Evolutionary conservation across 2,888 invertebrate species (phyloP).

Genomic region (Maniola hyperantus): DNA sequence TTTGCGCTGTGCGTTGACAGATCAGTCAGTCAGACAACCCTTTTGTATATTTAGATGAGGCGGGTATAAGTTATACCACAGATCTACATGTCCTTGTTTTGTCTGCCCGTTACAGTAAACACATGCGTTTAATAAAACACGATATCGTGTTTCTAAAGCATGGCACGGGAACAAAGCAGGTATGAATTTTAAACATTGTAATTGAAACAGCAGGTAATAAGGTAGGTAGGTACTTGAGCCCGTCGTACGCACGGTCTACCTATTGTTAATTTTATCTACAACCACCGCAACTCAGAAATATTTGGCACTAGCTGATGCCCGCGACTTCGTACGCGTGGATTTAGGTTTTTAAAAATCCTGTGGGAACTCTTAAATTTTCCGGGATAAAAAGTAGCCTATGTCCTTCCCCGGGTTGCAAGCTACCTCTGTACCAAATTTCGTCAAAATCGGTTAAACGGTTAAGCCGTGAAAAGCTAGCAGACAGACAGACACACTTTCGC

Average conservation of each 20-base stretch:
- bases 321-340: no score
- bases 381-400: no score
- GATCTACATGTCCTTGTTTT: slow-evolving; percentile 36
- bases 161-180: slow-evolving; percentile 62
- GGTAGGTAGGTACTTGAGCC: slow-evolving; percentile 21
- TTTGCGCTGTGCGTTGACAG: no score
- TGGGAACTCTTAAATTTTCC: no score
- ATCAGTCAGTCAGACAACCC: no score
- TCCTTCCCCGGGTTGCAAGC: no score
- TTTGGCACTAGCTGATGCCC: background rate
- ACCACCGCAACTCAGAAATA: background rate
- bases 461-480: no score
- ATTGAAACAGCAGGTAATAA: slow-evolving; percentile 29
- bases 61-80: background rate
- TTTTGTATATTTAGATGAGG: no score
- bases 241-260: slow-evolving; percentile 13
- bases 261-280: slow-evolving; percentile 24
- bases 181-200: slow-evolving; percentile 57
- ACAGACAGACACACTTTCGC: no score
- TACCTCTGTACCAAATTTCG: no score
- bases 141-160: slow-evolving; percentile 44
- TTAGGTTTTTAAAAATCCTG: no score
- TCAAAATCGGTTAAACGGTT: no score
- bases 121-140: slow-evolving; percentile 36
- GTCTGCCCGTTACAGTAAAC: slow-evolving; percentile 39